phyloP scores from a whole-genome alignment of 2,797 vertebrate genomes.

The Channa striata region DNA sequence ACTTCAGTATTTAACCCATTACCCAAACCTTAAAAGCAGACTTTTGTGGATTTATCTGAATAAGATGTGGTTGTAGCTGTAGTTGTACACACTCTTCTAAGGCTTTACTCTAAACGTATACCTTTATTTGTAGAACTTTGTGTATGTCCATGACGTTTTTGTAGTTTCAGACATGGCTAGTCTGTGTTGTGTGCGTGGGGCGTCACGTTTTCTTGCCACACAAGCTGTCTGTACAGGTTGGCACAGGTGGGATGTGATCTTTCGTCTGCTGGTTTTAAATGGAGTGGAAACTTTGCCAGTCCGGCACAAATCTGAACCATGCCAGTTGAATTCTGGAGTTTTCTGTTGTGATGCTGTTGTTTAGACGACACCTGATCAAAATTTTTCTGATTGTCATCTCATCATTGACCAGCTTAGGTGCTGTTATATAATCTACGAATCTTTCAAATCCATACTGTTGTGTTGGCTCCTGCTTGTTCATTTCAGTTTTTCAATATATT shows the following conservation, averaged over 20 bases:
- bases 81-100: no score
- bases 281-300: constrained; percentile 52
- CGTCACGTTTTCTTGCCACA: constrained; percentile 31
- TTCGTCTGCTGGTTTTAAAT: constrained; percentile 54
- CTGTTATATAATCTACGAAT: no score
- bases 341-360: constrained; percentile 4
- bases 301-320: constrained; percentile 30
- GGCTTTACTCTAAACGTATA: no score
- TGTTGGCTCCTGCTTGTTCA: not conserved
- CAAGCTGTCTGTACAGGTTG: constrained; percentile 20
- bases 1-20: no score
- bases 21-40: no score
- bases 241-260: constrained; percentile 36
- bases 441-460: no score
- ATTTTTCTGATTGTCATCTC: no score
- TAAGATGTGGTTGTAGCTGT: no score
- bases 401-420: not conserved
- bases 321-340: constrained; percentile 37
- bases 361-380: constrained; percentile 17
- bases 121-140: not conserved
- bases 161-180: not conserved
- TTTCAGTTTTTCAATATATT: not conserved
- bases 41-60: no score
- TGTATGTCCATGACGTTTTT: not conserved
- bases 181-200: constrained; percentile 9